Base-by-base conservation (phyloP, 2,888 invertebrate genomes). In the Campaea margaritaria region DNA sequence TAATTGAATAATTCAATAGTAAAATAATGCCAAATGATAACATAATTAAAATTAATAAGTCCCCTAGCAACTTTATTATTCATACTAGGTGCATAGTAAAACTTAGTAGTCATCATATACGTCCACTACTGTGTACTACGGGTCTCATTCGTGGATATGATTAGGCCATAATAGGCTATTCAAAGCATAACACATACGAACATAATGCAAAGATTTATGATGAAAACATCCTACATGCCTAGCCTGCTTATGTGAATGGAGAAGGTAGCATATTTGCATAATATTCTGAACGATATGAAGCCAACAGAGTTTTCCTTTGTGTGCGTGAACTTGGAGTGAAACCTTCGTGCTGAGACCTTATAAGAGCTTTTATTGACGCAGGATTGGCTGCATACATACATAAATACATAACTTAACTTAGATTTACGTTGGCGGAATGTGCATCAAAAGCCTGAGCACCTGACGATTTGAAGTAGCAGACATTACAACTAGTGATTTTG, bases 221-320 rank as follows among this genome's bases (percentile, higher is more conserved):
- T 66, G 67, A 56, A 64, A 73, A 73, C 73, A 75, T 79, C 78
- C 78, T 78, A 78, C 78, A 75, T 71, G 77, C 67, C 12, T 72
- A 72, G 4, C 67, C 58, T 75, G 75, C 75, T 75, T 72, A 70
- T 70, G 62, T 76, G 81, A 83, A 77, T 79, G 72, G 76, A 76
- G 76, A 34, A 51, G 34, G 68, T 21, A 21, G 21, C 21, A 68
- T 66, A 83, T 86, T 85, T 83, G 76, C 85, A 83, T 86, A 85
- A 80, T 83, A 81, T 79, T 78, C 70, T 65, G 66, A 73, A 70
- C 72, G 74, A 78, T 79, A 75, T 69, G 68, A 69, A 76, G 75
- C 67, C 72, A 67, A 67, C 62, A 64, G 76, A 75, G 76, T 76
- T 81, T 79, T 70, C 74, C 74, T 75, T 75, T 62, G 72, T 70